phyloP scores from a whole-genome alignment of 2,113 vertebrate species.

The Hystrix cristata region DNA sequence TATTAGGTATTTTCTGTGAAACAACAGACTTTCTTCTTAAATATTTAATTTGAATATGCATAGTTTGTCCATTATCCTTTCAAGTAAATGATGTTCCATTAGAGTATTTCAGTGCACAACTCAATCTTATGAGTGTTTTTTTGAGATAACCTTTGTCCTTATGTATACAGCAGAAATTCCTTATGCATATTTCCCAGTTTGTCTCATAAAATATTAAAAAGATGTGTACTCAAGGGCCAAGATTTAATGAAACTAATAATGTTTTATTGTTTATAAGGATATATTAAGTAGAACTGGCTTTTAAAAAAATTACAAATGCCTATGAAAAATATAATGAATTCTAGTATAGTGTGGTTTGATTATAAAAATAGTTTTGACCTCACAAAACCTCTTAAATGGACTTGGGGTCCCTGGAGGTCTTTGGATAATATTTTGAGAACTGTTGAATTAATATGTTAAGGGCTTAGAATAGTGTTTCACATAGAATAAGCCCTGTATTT shows the following conservation, averaged over 20 bases:
- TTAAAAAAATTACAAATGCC: conserved; percentile 1
- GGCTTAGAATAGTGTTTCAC: neutral
- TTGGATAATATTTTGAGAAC: conserved; percentile 20
- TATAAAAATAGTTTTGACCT: conserved; percentile 36
- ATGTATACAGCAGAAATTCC: neutral
- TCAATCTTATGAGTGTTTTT: neutral
- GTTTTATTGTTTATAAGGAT: conserved; percentile 28
- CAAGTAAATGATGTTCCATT: neutral
- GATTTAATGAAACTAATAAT: conserved; percentile 46
- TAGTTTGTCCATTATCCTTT: neutral
- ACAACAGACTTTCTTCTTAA: neutral
- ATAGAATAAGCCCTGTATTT: neutral
- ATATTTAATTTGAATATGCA: neutral
- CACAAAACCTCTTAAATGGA: conserved; percentile 15
- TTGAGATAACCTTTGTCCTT: neutral
- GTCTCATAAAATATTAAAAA: neutral
- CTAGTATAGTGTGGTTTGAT: neutral
- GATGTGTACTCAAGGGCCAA: neutral
- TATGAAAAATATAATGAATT: neutral
- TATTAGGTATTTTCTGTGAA: conserved; percentile 20
- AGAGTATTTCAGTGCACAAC: neutral
- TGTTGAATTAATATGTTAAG: conserved; percentile 21
- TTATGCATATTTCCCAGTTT: neutral
- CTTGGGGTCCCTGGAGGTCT: neutral
- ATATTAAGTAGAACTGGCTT: conserved; percentile 41